Evolutionary conservation across 2,888 invertebrate genomes (phyloP).

Genomic region (Geotrupes spiniger): DNA sequence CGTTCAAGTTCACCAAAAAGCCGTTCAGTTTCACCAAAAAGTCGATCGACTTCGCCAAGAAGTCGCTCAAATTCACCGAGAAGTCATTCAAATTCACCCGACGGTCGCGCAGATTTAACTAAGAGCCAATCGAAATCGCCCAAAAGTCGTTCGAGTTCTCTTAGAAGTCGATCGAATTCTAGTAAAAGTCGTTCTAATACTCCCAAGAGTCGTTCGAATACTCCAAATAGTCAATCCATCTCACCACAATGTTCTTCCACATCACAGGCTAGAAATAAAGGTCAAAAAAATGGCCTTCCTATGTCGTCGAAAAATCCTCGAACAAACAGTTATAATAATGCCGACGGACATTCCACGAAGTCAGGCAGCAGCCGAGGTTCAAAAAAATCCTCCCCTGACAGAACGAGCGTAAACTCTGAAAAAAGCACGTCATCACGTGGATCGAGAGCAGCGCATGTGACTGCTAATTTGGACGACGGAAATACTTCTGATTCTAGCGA

Average conservation of each 20-base stretch:
- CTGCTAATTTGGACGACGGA: conserved; percentile 41
- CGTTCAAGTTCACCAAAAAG: conserved; percentile 10
- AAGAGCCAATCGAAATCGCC: conserved; percentile 19
- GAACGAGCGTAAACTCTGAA: conserved; percentile 26
- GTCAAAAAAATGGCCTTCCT: too few relatives aligned
- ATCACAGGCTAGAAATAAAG: too few relatives aligned
- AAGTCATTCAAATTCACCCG: conserved; percentile 13
- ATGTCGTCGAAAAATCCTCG: conserved; percentile 9
- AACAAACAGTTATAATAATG: conserved; percentile 12
- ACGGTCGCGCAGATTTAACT: conserved; percentile 9
- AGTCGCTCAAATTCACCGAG: conserved; percentile 19
- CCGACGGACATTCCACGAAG: conserved; percentile 33
- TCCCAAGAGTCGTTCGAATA: conserved; percentile 35
- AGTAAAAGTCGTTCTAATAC: conserved; percentile 7
- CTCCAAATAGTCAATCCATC: conserved; percentile 33
- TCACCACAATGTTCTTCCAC: background rate
- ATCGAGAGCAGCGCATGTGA: conserved; percentile 29
- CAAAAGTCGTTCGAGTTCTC: conserved; percentile 18
- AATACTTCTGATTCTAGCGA: conserved; percentile 47
- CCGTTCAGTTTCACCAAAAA: conserved; percentile 14
- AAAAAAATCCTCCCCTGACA: conserved; percentile 34
- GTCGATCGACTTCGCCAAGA: conserved; percentile 13
- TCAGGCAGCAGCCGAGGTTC: conserved; percentile 38
- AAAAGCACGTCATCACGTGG: conserved; percentile 29
- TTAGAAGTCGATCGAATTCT: conserved; percentile 15